Percentiles rank a stretch among this genome's conserved stretches.
These are phyloP conservation scores for Anagrus nilaparvatae DNA, from an alignment of 1,140 invertebrate genomes.

Conservation along the genomic window DNA sequence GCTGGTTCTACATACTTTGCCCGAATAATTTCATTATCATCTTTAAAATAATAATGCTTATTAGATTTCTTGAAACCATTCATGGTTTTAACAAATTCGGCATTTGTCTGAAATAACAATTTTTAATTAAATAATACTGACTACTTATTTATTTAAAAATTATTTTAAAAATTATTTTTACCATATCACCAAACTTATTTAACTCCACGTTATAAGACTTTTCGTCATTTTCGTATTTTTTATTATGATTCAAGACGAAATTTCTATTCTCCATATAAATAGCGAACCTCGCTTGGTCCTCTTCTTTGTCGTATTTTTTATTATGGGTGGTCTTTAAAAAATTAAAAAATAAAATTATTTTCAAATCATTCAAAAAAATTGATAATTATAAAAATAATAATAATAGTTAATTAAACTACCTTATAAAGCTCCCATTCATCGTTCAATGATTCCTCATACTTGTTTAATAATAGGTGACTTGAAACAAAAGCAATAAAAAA, in stretches of 20 bases:
- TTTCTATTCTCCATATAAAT: slow-evolving; percentile 78
- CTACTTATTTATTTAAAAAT: neutral
- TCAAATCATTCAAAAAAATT: too few relatives aligned
- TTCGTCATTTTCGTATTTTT: slow-evolving; percentile 51
- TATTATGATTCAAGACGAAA: slow-evolving; percentile 78
- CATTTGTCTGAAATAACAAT: slow-evolving; percentile 47
- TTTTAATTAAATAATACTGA: slow-evolving; percentile 6
- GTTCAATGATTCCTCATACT: too few relatives aligned
- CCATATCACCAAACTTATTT: slow-evolving; percentile 79
- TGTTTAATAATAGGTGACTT: too few relatives aligned
- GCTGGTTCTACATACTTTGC: slow-evolving; percentile 62
- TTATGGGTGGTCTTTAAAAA: slow-evolving; percentile 50
- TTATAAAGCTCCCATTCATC: too few relatives aligned
- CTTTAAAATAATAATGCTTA: too few relatives aligned
- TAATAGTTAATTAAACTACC: too few relatives aligned
- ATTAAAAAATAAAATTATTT: neutral
- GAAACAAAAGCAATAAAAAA: too few relatives aligned
- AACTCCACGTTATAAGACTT: slow-evolving; percentile 56
- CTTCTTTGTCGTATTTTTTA: slow-evolving; percentile 60
- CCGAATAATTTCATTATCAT: slow-evolving; percentile 41
- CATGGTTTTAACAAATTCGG: slow-evolving; percentile 64
- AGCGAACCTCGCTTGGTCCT: slow-evolving; percentile 75
- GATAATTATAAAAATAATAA: too few relatives aligned
- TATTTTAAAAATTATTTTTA: slow-evolving; percentile 19
- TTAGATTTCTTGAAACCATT: slow-evolving; percentile 84